phyloP scores from a whole-genome alignment of 2,888 invertebrate species.

The Oscheius sp. region DNA sequence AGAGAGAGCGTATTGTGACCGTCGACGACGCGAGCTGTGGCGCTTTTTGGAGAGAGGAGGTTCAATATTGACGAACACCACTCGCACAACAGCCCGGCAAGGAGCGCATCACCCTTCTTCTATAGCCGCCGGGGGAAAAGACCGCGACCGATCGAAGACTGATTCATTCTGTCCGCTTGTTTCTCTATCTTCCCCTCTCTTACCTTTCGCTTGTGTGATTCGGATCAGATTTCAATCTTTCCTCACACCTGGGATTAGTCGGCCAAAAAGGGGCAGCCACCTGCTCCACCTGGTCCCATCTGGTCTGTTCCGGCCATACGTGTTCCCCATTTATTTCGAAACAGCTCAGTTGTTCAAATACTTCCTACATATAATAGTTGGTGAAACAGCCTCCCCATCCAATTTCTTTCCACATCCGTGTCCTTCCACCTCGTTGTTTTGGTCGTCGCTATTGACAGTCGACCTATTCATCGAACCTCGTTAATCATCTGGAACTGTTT shows the following conservation, averaged over 20 bases:
- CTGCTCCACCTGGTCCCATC: constrained; percentile 7
- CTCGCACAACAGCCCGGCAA: not conserved
- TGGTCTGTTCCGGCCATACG: not conserved
- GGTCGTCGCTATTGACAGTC: no score
- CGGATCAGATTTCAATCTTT: not conserved
- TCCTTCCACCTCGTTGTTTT: not conserved
- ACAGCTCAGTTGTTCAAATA: not conserved
- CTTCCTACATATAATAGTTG: not conserved
- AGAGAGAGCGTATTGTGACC: not conserved
- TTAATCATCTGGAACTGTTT: not conserved
- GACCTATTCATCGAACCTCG: not conserved
- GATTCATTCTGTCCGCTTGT: not conserved
- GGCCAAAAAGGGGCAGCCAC: not conserved
- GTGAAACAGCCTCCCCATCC: no score
- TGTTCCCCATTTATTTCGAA: not conserved
- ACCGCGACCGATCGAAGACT: not conserved
- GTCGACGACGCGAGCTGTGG: constrained; percentile 1
- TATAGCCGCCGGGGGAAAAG: not conserved
- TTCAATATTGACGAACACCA: constrained; percentile 2
- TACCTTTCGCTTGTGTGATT: not conserved
- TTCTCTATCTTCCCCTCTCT: not conserved
- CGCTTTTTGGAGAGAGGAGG: constrained; percentile 1
- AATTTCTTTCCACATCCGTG: not conserved
- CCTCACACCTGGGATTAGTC: not conserved
- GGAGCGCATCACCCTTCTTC: constrained; percentile 1